These are phyloP conservation scores for Zoanthus gigantus DNA, from an alignment of 92 coral and sea anemone genomes.

Conservation along the genomic window DNA sequence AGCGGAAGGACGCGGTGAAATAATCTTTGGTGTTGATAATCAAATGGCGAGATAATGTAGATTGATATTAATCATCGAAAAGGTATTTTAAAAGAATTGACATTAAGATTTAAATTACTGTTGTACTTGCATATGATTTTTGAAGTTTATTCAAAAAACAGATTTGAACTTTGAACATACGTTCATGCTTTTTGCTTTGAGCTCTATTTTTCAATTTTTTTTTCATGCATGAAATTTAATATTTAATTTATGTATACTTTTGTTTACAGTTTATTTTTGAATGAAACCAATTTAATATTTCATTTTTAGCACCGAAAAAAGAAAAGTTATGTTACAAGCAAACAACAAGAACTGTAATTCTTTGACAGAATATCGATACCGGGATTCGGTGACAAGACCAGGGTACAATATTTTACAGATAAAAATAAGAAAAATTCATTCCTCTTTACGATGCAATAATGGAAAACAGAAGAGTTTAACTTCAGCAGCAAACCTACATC, in stretches of 20 bases:
- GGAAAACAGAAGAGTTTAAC: not conserved
- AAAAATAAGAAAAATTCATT: not conserved
- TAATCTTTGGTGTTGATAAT: too few species aligned
- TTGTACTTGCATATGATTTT: too few species aligned
- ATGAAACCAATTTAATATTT: not conserved
- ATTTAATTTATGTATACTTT: too few species aligned
- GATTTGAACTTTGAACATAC: too few species aligned
- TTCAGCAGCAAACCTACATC: not conserved
- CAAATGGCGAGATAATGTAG: too few species aligned
- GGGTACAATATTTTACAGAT: slow-evolving; percentile 16
- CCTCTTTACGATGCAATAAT: not conserved
- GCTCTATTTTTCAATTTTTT: too few species aligned
- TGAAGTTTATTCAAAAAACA: too few species aligned
- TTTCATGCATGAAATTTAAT: too few species aligned
- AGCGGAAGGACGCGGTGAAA: not conserved
- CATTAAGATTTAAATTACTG: not conserved
- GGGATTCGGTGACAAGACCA: not conserved
- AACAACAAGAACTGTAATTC: not conserved
- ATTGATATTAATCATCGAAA: not conserved
- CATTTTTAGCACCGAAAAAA: not conserved
- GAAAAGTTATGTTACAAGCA: not conserved
- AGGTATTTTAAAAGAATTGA: not conserved
- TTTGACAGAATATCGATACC: not conserved
- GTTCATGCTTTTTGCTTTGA: too few species aligned
- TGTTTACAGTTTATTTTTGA: too few species aligned